Conservation (phyloP, 2,797 vertebrate genomes). For the Malacoraja senta region DNA sequence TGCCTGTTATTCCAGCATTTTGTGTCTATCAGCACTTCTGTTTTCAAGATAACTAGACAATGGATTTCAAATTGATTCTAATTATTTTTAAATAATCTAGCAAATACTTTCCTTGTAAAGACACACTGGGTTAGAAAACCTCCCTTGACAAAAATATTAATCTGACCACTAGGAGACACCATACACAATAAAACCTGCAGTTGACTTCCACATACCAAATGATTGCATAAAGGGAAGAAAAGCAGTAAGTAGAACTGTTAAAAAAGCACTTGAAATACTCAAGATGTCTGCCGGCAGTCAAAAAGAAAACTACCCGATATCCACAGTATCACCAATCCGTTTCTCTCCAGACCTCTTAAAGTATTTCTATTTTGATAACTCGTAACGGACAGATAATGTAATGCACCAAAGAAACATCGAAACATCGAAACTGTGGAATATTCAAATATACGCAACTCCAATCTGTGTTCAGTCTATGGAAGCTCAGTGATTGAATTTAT, state of each 20-base stretch:
- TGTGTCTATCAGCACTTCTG: neutral
- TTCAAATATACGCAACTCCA: neutral
- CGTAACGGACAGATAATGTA: neutral
- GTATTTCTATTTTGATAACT: neutral
- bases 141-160: neutral
- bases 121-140: neutral
- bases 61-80: neutral
- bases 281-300: neutral
- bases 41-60: neutral
- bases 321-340: neutral
- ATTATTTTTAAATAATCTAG: neutral
- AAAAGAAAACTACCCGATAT: neutral
- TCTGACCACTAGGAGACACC: neutral
- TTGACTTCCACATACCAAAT: neutral
- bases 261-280: neutral
- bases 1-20: too few relatives aligned
- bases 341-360: neutral
- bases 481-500: too few relatives aligned
- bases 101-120: neutral
- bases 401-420: neutral
- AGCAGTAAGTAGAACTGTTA: neutral
- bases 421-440: too few relatives aligned
- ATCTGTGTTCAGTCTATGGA: too few relatives aligned
- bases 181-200: neutral
- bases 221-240: neutral